These are phyloP conservation scores for Muschampia staudingeri DNA, from an alignment of 2,888 invertebrate species.

Conservation along the genomic window DNA sequence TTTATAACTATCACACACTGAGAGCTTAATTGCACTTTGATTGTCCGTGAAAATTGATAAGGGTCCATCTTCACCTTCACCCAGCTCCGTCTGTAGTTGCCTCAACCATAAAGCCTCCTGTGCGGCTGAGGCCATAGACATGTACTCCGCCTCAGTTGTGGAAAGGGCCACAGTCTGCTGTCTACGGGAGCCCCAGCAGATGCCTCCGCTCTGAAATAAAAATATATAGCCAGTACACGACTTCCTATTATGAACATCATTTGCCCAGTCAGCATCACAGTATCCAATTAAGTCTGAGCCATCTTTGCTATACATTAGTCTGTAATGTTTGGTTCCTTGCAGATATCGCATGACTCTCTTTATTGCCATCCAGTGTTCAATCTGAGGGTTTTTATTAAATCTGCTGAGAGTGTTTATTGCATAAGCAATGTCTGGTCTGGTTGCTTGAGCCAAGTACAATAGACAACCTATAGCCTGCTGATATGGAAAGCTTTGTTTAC, in stretches of 20 bases:
- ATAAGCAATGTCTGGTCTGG: slow-evolving; percentile 20
- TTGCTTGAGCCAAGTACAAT: slow-evolving; percentile 5
- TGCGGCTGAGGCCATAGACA: slow-evolving; percentile 64
- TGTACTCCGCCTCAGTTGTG: slow-evolving; percentile 68
- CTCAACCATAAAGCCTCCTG: slow-evolving; percentile 51
- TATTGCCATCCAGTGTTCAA: slow-evolving; percentile 6
- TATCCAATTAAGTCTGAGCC: slow-evolving; percentile 49
- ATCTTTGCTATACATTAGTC: neutral
- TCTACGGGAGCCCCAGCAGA: slow-evolving; percentile 66
- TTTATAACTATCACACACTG: slow-evolving; percentile 17
- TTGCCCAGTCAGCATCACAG: slow-evolving; percentile 67
- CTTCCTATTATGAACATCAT: slow-evolving; percentile 47
- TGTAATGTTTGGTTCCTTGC: slow-evolving; percentile 50
- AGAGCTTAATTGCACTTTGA: slow-evolving; percentile 11
- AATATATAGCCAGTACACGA: slow-evolving; percentile 67
- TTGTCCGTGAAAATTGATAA: neutral
- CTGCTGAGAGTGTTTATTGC: neutral
- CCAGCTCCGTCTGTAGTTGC: neutral
- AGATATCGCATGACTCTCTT: slow-evolving; percentile 58
- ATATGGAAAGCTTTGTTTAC: neutral
- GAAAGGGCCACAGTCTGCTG: slow-evolving; percentile 70
- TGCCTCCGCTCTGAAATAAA: slow-evolving; percentile 64
- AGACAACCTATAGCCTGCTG: slow-evolving; percentile 8
- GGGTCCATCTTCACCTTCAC: neutral
- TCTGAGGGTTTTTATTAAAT: neutral